Evolutionary conservation across 2,888 invertebrate genomes (phyloP).

Genomic region (Rhogogaster chlorosoma): DNA sequence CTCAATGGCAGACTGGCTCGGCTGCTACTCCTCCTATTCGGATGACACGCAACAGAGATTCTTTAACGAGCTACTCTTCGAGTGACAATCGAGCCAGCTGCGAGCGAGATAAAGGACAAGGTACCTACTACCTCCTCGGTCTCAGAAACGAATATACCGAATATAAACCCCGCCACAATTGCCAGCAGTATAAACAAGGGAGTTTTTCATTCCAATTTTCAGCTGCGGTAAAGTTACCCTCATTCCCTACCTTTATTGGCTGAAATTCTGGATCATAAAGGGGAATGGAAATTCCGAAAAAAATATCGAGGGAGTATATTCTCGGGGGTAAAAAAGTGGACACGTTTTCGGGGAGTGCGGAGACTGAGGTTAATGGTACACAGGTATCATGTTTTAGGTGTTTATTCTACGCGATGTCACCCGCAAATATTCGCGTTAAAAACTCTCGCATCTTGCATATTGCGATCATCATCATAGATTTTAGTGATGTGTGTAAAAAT

Average conservation of each 20-base stretch:
- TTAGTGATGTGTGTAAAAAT: no score
- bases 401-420: no score
- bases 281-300: not conserved
- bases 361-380: no score
- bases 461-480: no score
- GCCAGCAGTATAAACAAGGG: not conserved
- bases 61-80: constrained; percentile 36
- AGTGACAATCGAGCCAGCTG: constrained; percentile 33
- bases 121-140: constrained; percentile 1
- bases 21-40: not conserved
- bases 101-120: constrained; percentile 18
- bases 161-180: not conserved
- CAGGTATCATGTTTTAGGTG: no score
- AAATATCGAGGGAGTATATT: no score
- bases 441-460: no score
- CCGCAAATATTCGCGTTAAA: no score
- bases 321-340: no score
- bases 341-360: no score
- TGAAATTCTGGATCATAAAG: not conserved
- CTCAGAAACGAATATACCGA: not conserved
- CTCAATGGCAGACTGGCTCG: not conserved
- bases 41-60: constrained; percentile 21
- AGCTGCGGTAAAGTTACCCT: not conserved
- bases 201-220: not conserved
- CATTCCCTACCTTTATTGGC: not conserved